Conservation (phyloP, 2,797 vertebrate species). For the Erethizon dorsatum region DNA sequence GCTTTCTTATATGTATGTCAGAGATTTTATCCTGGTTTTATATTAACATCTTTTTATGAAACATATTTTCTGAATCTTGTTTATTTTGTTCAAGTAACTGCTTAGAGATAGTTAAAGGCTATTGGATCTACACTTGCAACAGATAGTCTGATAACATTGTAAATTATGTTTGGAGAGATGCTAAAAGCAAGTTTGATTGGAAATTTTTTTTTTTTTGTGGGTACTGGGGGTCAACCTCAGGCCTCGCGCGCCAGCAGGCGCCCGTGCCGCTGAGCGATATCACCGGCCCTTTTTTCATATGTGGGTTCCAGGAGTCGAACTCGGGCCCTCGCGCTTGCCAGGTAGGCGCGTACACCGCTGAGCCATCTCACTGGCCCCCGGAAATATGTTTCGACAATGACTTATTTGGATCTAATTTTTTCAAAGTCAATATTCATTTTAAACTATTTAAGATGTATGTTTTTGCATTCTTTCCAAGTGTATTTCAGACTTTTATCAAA, state of each 20-base stretch:
- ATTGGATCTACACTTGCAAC: neutral
- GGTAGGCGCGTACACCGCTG: no score
- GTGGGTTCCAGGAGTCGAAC: no score
- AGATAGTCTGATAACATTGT: slow-evolving; percentile 65
- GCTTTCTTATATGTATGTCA: slow-evolving; percentile 63
- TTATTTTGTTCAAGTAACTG: slow-evolving; percentile 71
- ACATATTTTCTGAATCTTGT: slow-evolving; percentile 63
- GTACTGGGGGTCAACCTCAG: no score
- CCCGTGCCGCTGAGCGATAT: no score
- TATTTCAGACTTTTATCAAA: slow-evolving; percentile 60
- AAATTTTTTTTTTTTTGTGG: neutral
- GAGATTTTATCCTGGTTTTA: slow-evolving; percentile 70
- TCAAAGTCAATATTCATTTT: slow-evolving; percentile 73
- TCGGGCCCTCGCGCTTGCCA: no score
- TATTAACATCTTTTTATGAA: slow-evolving; percentile 66
- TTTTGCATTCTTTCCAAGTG: slow-evolving; percentile 59
- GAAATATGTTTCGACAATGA: slow-evolving; percentile 58
- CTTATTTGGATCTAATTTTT: slow-evolving; percentile 68
- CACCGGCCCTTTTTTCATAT: no score
- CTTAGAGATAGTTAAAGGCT: slow-evolving; percentile 66
- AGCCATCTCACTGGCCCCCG: no score
- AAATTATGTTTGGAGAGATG: slow-evolving; percentile 70
- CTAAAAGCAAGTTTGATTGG: slow-evolving; percentile 55
- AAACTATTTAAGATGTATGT: slow-evolving; percentile 48
- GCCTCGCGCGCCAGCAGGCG: no score